Evolutionary conservation across 2,797 vertebrate genomes (phyloP), one percentile per base, ranked within the genome.

Genomic region (Lates japonicus): DNA sequence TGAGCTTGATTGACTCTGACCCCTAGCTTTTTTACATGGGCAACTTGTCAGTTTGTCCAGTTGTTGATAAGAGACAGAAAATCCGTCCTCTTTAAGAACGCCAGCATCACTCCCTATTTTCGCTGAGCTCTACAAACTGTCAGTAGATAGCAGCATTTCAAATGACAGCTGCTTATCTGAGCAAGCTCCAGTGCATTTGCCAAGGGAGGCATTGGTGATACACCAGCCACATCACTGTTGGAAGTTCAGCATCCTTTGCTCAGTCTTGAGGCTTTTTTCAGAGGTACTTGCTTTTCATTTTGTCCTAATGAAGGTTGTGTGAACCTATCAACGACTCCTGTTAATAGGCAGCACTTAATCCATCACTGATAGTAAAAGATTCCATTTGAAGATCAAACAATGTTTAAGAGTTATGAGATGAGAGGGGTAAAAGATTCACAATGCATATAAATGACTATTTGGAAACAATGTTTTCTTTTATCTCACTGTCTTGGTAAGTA

Each of bases 121-220:
- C 74, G 87, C 92, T 91, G 90, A 94, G 91, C 87, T 83, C 88
- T 76, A 89, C 91, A 90, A 89, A 93, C 92, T 91, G 90, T 93
- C 92, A 89, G 92, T n/a, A 94, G 91, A 95, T 93, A 93, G 89
- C 70, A 13, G 85, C 78, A 84, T 94, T 93, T 85, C 82, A 93
- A 94, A 94, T 94, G 92, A 92, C 94, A 92, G 83, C 80, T 49
- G 87, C 92, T 95, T 94, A 95, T 94, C 93, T 88, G 76, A 91
- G 92, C 83, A 85, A 87, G 92, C 87, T 86, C 78, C 63, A 69
- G 76, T 88, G 88, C 86, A 80, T 92, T 92, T 83, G 80, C 87
- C 78, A 70, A 75, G 82, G 83, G 79, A 78, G 71, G 80, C 78
- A 82, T 63, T 69, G 82, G 83, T 74, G 85, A 89, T 92, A 88